phyloP scores from a whole-genome alignment of 2,113 vertebrate genomes.

The Atherinomorus stipes region DNA sequence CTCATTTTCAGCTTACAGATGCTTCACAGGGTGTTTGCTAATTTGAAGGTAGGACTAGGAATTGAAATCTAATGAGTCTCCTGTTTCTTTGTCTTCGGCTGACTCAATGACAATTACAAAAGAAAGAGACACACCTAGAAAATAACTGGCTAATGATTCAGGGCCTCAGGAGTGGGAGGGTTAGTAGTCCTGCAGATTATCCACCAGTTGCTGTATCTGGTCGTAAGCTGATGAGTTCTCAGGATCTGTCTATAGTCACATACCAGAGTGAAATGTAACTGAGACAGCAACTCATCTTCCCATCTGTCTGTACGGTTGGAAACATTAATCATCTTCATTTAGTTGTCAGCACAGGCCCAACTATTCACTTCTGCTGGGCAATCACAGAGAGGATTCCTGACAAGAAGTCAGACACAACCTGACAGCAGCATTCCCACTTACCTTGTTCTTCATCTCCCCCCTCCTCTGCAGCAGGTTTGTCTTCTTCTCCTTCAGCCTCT shows the following conservation, averaged over 20 bases:
- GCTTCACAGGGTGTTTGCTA: background rate
- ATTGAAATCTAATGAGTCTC: background rate
- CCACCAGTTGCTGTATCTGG: background rate
- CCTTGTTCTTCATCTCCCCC: slow-evolving; percentile 44
- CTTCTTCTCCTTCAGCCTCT: slow-evolving; percentile 52
- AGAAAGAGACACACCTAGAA: background rate
- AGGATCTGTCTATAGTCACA: slow-evolving; percentile 28
- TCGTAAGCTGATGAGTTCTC: background rate
- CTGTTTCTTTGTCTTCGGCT: background rate
- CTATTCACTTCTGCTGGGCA: too few relatives aligned
- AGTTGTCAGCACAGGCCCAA: background rate
- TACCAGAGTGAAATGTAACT: slow-evolving; percentile 36
- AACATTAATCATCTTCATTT: slow-evolving; percentile 5
- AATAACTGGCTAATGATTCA: slow-evolving; percentile 11
- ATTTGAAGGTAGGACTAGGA: too few relatives aligned
- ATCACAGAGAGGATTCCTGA: background rate
- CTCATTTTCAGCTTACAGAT: background rate
- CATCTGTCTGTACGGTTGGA: background rate
- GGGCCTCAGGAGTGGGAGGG: slow-evolving; percentile 33
- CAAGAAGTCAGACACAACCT: background rate
- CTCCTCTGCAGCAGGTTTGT: slow-evolving; percentile 45
- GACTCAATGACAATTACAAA: background rate
- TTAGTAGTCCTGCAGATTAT: background rate
- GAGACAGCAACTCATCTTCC: background rate
- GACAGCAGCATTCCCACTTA: background rate